Evolutionary conservation across 2,888 invertebrate genomes (phyloP), one percentile per base, ranked within the genome.

Genomic region (Cryptops parisi): DNA sequence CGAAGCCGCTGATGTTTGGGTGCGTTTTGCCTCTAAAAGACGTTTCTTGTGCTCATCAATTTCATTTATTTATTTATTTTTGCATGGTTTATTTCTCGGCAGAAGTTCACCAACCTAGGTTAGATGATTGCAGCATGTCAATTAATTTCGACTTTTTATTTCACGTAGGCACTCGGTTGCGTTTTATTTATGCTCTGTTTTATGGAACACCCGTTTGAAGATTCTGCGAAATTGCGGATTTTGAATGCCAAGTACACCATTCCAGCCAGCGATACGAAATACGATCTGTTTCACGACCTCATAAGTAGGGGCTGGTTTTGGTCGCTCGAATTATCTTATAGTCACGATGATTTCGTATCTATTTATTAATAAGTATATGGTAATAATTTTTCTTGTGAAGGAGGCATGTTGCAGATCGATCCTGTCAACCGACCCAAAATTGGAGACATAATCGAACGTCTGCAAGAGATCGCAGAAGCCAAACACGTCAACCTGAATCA

Each of bases 121-220:
- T n/a, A n/a, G n/a, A n/a, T n/a, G n/a, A n/a, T n/a, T n/a, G n/a
- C n/a, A n/a, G n/a, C n/a, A n/a, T n/a, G n/a, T n/a, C n/a, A n/a
- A n/a, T n/a, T n/a, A n/a, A n/a, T n/a, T n/a, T n/a, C n/a, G n/a
- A n/a, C n/a, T 33, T 33, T 9, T 33, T 33, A 58, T 55, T 63
- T 55, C 27, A 62, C 64, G 39, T 61, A 72, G 72, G 96, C 97
- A 0, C 73, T 98, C 15, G 98, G 98, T 5, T 98, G 98, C 70
- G 80, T 98, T 58, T 73, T 97, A 15, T 97, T 88, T 68, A 81
- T 84, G 46, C 72, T 98, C 19, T 91, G 94, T 68, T 96, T 83
- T 66, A 82, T 87, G 72, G 82, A 82, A 62, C 98, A 98, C 73
- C 98, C 98, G 0, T 98, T 91, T 69, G 94, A 96, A 66, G 98